Evolutionary conservation across 2,113 vertebrate genomes (phyloP).

Genomic region (Arvicanthis niloticus): DNA sequence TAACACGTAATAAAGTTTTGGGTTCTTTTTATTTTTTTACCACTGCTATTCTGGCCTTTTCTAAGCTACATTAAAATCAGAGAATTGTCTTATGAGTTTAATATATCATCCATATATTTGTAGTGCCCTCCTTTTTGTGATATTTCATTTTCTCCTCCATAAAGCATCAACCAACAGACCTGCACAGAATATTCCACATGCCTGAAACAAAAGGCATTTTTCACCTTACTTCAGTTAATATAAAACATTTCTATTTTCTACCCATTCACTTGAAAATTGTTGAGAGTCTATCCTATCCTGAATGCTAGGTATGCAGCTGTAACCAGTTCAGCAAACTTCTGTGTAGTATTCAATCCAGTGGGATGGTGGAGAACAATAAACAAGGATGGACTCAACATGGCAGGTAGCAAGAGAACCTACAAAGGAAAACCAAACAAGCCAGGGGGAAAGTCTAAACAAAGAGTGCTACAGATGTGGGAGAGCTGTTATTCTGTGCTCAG

Average conservation of each 20-base stretch:
- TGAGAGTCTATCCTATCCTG: neutral
- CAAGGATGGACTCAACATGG: neutral
- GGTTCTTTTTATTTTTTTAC: neutral
- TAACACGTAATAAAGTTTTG: conserved; percentile 10
- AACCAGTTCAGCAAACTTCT: neutral
- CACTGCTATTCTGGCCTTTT: conserved; percentile 27
- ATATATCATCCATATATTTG: conserved; percentile 63
- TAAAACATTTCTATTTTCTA: conserved; percentile 28
- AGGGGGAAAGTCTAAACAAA: neutral
- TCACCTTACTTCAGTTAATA: neutral
- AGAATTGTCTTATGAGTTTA: conserved; percentile 66
- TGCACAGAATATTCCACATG: conserved; percentile 15
- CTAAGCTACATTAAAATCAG: conserved; percentile 43
- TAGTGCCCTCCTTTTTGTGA: conserved; percentile 19
- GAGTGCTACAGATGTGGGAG: neutral
- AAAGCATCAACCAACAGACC: conserved; percentile 9
- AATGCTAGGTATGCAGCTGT: neutral
- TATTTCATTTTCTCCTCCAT: neutral
- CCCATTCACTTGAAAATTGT: neutral
- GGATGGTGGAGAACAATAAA: neutral
- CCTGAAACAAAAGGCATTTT: conserved; percentile 48
- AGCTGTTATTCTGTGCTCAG: neutral
- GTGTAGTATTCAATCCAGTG: neutral
- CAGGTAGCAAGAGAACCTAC: neutral
- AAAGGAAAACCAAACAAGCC: neutral